phyloP scores from a whole-genome alignment of 2,113 vertebrate species.

The Cyanoderma ruficeps region DNA sequence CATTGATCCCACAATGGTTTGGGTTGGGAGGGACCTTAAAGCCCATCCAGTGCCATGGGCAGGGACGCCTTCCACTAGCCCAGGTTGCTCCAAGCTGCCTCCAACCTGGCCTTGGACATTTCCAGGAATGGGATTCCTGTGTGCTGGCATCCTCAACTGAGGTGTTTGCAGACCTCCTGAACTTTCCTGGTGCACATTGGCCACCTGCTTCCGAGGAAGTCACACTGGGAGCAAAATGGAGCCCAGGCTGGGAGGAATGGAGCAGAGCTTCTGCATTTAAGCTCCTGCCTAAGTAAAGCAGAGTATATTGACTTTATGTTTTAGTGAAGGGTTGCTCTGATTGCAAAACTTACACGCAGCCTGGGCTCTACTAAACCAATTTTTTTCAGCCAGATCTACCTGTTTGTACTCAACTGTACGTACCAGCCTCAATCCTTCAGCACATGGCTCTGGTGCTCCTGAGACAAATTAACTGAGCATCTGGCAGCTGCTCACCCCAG shows the following conservation, averaged over 20 bases:
- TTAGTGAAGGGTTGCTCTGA: background rate
- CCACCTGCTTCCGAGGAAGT: background rate
- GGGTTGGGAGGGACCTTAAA: background rate
- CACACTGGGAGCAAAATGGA: background rate
- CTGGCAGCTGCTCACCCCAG: background rate
- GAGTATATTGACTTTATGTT: background rate
- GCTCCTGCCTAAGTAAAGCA: background rate
- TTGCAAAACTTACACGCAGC: background rate
- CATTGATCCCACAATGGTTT: background rate
- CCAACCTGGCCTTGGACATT: background rate
- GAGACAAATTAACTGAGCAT: background rate
- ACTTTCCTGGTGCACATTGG: background rate
- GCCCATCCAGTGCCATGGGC: background rate
- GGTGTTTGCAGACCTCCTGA: background rate
- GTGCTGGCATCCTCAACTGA: background rate
- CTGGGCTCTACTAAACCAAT: background rate
- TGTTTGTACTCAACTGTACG: background rate
- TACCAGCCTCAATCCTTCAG: background rate
- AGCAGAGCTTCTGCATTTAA: background rate
- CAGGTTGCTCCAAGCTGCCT: rapidly evolving
- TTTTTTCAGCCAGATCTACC: background rate
- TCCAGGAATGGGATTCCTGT: background rate
- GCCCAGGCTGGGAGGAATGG: background rate
- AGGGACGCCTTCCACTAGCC: background rate
- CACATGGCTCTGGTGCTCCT: background rate